These are phyloP conservation scores for Canis aureus DNA, from an alignment of 2,113 vertebrate species.

Conservation along the genomic window DNA sequence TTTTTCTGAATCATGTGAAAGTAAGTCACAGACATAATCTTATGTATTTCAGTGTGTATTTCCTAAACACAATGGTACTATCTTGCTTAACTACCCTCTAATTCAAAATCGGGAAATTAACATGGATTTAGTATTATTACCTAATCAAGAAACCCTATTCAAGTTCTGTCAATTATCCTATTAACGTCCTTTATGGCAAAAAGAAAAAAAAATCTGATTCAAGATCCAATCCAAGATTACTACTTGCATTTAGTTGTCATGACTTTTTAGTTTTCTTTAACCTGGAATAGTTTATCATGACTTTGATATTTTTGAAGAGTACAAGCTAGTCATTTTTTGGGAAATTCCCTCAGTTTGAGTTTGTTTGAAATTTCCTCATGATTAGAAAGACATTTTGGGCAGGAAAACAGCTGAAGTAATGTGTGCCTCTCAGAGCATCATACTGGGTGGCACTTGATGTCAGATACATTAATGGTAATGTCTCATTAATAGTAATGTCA, in stretches of 20 bases:
- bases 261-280: background rate
- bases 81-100: background rate
- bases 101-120: constrained; percentile 28
- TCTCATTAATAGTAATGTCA: background rate
- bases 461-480: background rate
- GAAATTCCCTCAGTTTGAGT: background rate
- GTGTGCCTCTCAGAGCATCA: background rate
- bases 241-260: background rate
- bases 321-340: background rate
- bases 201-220: background rate
- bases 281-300: background rate
- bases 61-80: background rate
- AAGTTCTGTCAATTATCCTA: background rate
- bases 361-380: constrained; percentile 12
- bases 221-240: background rate
- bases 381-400: background rate
- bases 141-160: background rate
- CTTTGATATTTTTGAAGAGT: background rate
- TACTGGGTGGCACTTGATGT: background rate
- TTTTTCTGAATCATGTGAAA: constrained; percentile 30
- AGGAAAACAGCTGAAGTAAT: background rate
- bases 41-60: constrained; percentile 2
- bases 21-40: background rate
- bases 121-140: background rate
- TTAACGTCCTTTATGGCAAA: background rate